Conservation (phyloP, 2,888 invertebrate genomes). For the Hololepta plana region DNA sequence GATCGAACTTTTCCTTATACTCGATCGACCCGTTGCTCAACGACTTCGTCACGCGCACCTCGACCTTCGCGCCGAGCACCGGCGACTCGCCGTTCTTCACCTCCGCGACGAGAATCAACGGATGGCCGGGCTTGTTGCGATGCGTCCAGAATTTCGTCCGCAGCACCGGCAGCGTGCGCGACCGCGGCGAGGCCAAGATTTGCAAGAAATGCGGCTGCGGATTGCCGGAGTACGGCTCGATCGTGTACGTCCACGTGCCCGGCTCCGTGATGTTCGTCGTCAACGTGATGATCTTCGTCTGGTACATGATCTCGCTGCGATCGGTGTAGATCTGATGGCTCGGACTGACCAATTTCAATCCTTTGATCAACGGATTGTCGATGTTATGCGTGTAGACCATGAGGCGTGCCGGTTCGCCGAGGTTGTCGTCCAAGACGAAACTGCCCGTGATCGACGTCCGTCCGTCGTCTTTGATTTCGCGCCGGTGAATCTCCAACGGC, state of each 20-base stretch:
- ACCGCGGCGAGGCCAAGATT: conserved; percentile 35
- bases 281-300: conserved; percentile 32
- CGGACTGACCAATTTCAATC: conserved; percentile 31
- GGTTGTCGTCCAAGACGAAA: conserved; percentile 32
- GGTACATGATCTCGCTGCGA: conserved; percentile 30
- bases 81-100: conserved; percentile 35
- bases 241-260: conserved; percentile 39
- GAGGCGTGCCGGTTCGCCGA: conserved; percentile 33
- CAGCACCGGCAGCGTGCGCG: conserved; percentile 26
- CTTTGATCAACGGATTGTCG: conserved; percentile 31
- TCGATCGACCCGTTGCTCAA: conserved; percentile 20
- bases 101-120: conserved; percentile 33
- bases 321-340: conserved; percentile 28
- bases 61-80: conserved; percentile 36
- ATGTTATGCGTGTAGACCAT: conserved; percentile 33
- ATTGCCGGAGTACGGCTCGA: conserved; percentile 35
- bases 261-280: conserved; percentile 33
- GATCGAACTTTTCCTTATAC: conserved; percentile 26
- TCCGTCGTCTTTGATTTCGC: conserved; percentile 31
- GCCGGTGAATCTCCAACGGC: conserved; percentile 33
- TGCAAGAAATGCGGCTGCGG: conserved; percentile 42
- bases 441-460: conserved; percentile 31
- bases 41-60: conserved; percentile 28
- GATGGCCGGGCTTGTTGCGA: conserved; percentile 22
- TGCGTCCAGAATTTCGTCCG: conserved; percentile 30